Evolutionary conservation across 2,888 invertebrate genomes (phyloP), one percentile per base, ranked within the genome.

Genomic region (Nudaria mundana): DNA sequence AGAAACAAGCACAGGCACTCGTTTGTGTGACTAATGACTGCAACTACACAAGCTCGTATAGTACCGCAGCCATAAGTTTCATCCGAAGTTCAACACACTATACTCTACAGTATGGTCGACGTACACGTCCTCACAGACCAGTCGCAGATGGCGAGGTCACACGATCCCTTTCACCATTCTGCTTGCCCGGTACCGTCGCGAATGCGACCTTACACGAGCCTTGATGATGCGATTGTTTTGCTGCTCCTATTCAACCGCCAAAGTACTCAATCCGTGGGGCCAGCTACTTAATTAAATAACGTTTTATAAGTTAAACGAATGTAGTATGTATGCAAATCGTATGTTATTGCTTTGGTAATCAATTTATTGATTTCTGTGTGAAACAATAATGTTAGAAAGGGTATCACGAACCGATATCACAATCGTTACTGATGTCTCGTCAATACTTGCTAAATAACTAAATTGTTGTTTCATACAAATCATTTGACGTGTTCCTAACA

Each of bases 91-190:
- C 74, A 75, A 74, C 71, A 75, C 69, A 74, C 75, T 73, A 74
- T 71, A 75, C 69, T 73, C 75, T 73, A 66, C 61, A 52, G 39
- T 23, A 41, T 40, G 52, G 54, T 48, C 60, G 52, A 5, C 18
- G 18, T 55, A 55, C 52, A 52, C 66, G 67, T 69, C 70, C 64
- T 68, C 71, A 68, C 62, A 56, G 60, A 53, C 55, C 63, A 59
- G 63, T 62, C 63, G 66, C 66, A 64, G 73, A 76, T 74, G 71
- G 71, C 83, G 83, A 82, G 83, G 83, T 79, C 83, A 74, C 55
- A 65, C 63, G 66, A 71, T 76, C 72, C 82, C 85, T 84, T 84
- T 85, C 85, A 84, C 84, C 79, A 65, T 72, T 77, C 79, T 76
- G 82, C 61, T 63, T 66, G 79, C 73, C 77, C 61, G 66, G 80